Evolutionary conservation across 2,797 vertebrate genomes (phyloP), one percentile per base, ranked within the genome.

Genomic region (Ptychadena robeensis): DNA sequence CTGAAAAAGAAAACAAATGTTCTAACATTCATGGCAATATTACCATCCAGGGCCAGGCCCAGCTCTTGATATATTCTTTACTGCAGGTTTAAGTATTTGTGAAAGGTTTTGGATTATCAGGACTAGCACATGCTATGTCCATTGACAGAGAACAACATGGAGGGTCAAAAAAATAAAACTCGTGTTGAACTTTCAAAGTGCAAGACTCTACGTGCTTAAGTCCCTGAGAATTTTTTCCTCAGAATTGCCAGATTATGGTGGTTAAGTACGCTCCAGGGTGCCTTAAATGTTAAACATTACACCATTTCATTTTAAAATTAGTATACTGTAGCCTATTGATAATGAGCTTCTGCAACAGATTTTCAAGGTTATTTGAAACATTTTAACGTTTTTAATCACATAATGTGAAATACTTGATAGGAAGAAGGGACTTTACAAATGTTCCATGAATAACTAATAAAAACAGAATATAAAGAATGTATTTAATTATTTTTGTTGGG

Each of bases 1-100:
- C 48, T 85, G 71, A 80, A 80, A 75, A 80, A 65, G 57, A 84
- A 80, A 85, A 85, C 78, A 85, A 85, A 85, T 80, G 82, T 70
- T 85, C 82, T 80, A 80, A 85, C 80, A 69, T 80, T 85, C 40
- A n/a, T 38, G 53, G 61, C 48, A 69, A 64, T 75, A 75, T 69
- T 35, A 59, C 70, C 28, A 25, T 75, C 53, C 53, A 25, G 31
- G 65, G 63, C 68, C 71, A 70, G 71, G 77, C 31, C 78, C 44
- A 80, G 31, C 72, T 70, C 73, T 68, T 75, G 77, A 80, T 53
- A 64, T 35, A 69, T 63, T 68, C 68, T 74, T 79, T 67, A 83
- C 32, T 68, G 28, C 35, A 48, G 44, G 27, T 67, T 73, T 80
- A 85, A 85, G 65, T 28, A n/a, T 80, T 85, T 27, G 40, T 70